Evolutionary conservation across 2,888 invertebrate genomes (phyloP), one percentile per base, ranked within the genome.

Genomic region (Thysanoteuthis rhombus): DNA sequence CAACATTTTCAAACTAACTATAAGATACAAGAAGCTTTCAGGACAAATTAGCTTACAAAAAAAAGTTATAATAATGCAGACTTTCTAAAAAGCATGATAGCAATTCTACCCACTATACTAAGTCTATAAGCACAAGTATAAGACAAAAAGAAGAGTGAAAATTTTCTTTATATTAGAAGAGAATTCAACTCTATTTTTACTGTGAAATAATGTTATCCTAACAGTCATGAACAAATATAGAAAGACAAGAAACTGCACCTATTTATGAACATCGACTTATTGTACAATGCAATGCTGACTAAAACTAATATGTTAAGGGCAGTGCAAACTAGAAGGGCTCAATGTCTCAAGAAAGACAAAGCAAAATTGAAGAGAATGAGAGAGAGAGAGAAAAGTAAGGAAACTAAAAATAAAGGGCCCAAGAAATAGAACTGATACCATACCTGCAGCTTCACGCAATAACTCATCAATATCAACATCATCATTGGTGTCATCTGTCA

Each of bases 401-500:
- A 38, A 42, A 90, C 90, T 40, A 39, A 40, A 42, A 2, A 28
- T 40, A 39, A 40, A 42, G n/a, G 39, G 39, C 40, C 40, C 42
- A 92, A 92, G 92, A 45, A 92, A 92, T 92, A 92, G 40, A 92
- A 45, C n/a, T 45, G 40, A 92, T 92, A 92, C 92, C 32, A 45
- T 92, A 92, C 92, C 92, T 92, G 92, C 92, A n/a, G 92, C 92
- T 40, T 92, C 92, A 92, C 92, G 45, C 92, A 92, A 92, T 32
- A 92, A 92, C 92, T 45, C 45, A 92, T 92, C 92, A 92, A 92
- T 92, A 42, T 32, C 92, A 92, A 92, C 92, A 45, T 92, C 92
- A 19, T 91, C 91, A 92, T 92, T 92, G 92, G 94, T 94, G 94
- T 95, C 95, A 94, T 95, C 93, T 92, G 94, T 92, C 40, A 94